Base-by-base conservation (phyloP, 2,888 invertebrate species). In the Tineola bisselliella region DNA sequence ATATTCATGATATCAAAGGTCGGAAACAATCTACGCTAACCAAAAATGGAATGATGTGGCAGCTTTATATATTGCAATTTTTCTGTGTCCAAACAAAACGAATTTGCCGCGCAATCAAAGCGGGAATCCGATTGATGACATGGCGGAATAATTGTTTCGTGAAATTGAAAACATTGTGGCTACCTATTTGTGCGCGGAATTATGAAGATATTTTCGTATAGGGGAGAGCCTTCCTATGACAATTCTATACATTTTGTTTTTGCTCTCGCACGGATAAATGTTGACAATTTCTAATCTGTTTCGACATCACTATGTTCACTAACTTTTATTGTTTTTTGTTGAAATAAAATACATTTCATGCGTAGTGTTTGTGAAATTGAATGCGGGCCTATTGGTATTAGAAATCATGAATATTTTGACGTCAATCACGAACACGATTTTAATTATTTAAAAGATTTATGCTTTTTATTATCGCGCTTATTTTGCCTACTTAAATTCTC, bases 31-130 rank as follows among this genome's bases (percentile, higher is more conserved):
- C 83, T 83, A 86, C 83, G 84, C 81, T 81, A 83, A 81, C 84
- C 81, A 58, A 75, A 84, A 86, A 81, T 82, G 84, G 86, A 84
- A 87, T 87, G 87, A 86, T 86, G 87, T 86, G 87, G 84, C 83
- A 81, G 82, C 84, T 84, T 84, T 87, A 84, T 87, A 84, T 84
- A 86, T 86, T 86, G 86, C 87, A 87, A 86, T 84, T 87, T 87
- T 86, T 87, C 58, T 44, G 84, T 83, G 80, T 83, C 78, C 83
- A 87, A 87, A 87, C 86, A 87, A 87, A 87, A 84, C 84, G 81
- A 87, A 84, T 87, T 87, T 84, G 84, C 84, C 81, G 81, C 82
- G 84, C 87, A 87, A 87, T 87, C 87, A 87, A 86, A 87, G 82
- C 84, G 79, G 79, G 83, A 79, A 82, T 84, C 86, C 84, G 83